phyloP scores from a whole-genome alignment of 2,888 invertebrate genomes.

The Cheilosia vernalis region DNA sequence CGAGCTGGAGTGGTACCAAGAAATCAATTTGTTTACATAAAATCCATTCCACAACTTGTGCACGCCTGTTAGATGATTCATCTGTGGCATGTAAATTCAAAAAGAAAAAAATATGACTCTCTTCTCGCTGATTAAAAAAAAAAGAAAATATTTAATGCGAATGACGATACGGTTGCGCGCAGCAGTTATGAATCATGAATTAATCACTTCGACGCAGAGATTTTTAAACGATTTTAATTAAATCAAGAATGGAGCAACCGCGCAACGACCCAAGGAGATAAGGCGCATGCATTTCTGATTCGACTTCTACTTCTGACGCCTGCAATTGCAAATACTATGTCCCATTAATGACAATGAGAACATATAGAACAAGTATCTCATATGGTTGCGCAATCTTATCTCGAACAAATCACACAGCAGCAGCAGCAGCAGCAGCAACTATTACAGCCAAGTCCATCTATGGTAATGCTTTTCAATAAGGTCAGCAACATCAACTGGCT shows the following conservation, averaged over 20 bases:
- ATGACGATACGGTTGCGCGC: constrained; percentile 20
- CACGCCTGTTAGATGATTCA: constrained; percentile 32
- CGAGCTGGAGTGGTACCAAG: constrained; percentile 26
- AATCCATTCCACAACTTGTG: constrained; percentile 30
- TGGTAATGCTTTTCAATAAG: constrained; percentile 73
- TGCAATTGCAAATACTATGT: constrained; percentile 22
- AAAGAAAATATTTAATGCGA: constrained; percentile 48
- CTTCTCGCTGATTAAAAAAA: constrained; percentile 86
- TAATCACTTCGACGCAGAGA: constrained; percentile 31
- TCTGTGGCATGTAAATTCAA: constrained; percentile 31
- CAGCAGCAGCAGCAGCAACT: constrained; percentile 52
- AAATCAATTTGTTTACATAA: constrained; percentile 60
- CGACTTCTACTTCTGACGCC: constrained; percentile 48
- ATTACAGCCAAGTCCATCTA: constrained; percentile 62
- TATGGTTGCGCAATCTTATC: constrained; percentile 73
- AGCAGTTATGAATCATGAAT: constrained; percentile 39
- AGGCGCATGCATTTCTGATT: constrained; percentile 19
- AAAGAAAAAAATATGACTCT: constrained; percentile 12
- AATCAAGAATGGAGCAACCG: constrained; percentile 26
- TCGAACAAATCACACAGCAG: constrained; percentile 45
- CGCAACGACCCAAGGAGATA: constrained; percentile 25
- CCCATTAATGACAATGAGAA: constrained; percentile 47
- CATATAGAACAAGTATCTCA: constrained; percentile 58
- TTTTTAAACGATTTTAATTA: constrained; percentile 28
- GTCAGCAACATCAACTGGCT: constrained; percentile 64